Evolutionary conservation across 2,113 vertebrate species (phyloP).

Genomic region (Syrrhaptes paradoxus): DNA sequence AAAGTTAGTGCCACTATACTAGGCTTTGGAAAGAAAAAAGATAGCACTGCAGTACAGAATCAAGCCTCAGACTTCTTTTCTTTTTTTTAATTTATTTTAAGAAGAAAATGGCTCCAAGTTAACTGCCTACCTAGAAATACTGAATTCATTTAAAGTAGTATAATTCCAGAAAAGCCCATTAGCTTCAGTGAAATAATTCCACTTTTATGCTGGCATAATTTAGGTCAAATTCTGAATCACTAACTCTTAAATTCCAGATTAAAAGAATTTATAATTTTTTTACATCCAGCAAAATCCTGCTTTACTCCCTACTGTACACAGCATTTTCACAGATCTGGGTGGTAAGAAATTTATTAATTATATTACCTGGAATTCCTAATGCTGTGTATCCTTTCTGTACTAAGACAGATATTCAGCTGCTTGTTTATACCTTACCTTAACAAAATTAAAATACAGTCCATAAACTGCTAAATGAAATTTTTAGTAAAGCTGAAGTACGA

Average conservation of each 20-base stretch:
- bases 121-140: background rate
- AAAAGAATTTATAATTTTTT: background rate
- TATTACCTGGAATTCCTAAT: background rate
- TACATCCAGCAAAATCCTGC: background rate
- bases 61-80: background rate
- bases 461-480: background rate
- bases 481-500: background rate
- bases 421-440: background rate
- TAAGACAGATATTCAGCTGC: background rate
- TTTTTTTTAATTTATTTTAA: background rate
- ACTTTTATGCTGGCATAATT: background rate
- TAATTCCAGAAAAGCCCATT: background rate
- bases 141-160: background rate
- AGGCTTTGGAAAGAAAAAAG: background rate
- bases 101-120: background rate
- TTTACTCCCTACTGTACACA: background rate
- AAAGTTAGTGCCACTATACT: background rate
- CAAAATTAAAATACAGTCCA: background rate
- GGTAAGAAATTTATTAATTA: background rate
- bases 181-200: background rate
- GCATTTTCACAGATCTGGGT: background rate
- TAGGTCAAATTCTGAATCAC: background rate
- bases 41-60: background rate
- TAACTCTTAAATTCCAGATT: background rate
- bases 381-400: background rate